Evolutionary conservation across 2,888 invertebrate species (phyloP).

Genomic region (Torymus tubicola): DNA sequence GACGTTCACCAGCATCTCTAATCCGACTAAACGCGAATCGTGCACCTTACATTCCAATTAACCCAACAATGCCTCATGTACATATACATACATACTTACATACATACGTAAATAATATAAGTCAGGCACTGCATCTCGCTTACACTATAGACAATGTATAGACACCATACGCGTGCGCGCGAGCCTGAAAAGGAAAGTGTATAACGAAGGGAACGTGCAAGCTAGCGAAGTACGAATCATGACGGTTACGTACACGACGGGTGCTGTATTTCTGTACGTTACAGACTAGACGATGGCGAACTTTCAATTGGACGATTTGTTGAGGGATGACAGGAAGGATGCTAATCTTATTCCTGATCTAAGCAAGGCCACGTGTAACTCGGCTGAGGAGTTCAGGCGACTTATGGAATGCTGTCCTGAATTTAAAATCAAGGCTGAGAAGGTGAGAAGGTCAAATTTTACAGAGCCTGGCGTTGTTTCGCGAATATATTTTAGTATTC

Average conservation of each 20-base stretch:
- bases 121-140: too few relatives aligned
- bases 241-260: too few relatives aligned
- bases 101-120: background rate
- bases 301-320: conserved; percentile 88
- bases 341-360: conserved; percentile 90
- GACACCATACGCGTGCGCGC: background rate
- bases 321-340: conserved; percentile 88
- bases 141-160: background rate
- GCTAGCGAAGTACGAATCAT: too few relatives aligned
- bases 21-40: conserved; percentile 16
- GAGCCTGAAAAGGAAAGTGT: background rate
- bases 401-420: conserved; percentile 92
- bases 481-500: background rate
- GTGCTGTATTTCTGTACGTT: conserved; percentile 58
- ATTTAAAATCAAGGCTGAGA: conserved; percentile 92
- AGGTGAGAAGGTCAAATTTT: conserved; percentile 76
- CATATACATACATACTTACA: conserved; percentile 11
- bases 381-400: conserved; percentile 89
- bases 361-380: conserved; percentile 86
- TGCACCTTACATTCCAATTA: conserved; percentile 26
- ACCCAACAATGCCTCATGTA: conserved; percentile 16
- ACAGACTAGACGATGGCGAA: conserved; percentile 71
- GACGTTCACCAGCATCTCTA: conserved; percentile 30
- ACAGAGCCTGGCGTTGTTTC: too few relatives aligned
- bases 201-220: too few relatives aligned